Evolutionary conservation across 1,140 invertebrate genomes (phyloP), one percentile per base, ranked within the genome.

Genomic region (Philotrypesis tridentata): DNA sequence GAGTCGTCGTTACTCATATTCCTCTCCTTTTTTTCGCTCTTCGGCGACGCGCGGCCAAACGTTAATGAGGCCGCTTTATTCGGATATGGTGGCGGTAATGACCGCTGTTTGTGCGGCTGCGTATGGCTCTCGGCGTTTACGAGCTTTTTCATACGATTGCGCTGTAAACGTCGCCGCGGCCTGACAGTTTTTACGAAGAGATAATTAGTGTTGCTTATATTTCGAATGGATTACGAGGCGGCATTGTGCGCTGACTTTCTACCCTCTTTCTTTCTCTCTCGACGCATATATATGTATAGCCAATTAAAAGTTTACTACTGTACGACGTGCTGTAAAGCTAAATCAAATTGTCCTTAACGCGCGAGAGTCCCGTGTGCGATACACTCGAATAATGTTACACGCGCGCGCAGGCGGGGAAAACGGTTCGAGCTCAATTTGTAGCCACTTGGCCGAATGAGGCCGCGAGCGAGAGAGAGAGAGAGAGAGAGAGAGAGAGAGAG

Each of bases 31-130:
- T 11, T 43, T 11, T 43, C 40, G 6, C 40, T 43, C 40, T 63
- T 63, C n/a, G 25, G 3, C 61, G 25, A 29, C 48, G 21, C 5
- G n/a, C n/a, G n/a, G n/a, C 25, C 14, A 8, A 21, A 65, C 63
- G 63, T 23, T 65, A 65, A 65, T 65, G 63, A 65, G 63, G 23
- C 27, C 4, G 63, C 14, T 65, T 65, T 29, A 25, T 27, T 25
- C 63, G 63, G 63, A 65, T 23, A 65, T 65, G 63, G 23, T 65
- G 63, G 63, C 27, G 27, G 25, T 65, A 65, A 65, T 29, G 63
- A 65, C 63, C 25, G 25, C 2, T 65, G 63, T 65, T 23, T 17
- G 2, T 65, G 27, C 63, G 63, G 25, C 2, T 65, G 63, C 27
- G 63, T 17, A 12, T 65, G 27, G 27, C 63, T 29, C 63, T 65